Percentiles rank a stretch among this genome's conserved stretches.
Evolutionary conservation across 2,888 invertebrate species (phyloP).

Genomic region (Lottia gigantea): DNA sequence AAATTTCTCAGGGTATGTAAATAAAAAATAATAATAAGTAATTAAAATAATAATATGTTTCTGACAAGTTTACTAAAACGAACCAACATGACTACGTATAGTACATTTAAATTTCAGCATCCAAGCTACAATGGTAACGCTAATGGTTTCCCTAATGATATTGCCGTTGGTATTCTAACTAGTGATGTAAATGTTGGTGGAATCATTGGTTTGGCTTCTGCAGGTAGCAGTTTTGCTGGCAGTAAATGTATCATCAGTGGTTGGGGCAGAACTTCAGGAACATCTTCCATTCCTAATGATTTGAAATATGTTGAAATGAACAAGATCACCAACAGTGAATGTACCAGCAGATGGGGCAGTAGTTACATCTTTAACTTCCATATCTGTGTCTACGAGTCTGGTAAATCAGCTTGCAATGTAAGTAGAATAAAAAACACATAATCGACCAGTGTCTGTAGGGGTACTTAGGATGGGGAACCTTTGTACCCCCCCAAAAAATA

Average conservation of each 20-base stretch:
- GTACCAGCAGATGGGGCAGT: slow-evolving; percentile 26
- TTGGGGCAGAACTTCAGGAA: slow-evolving; percentile 35
- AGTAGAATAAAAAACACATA: too few species aligned
- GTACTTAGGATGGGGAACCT: too few species aligned
- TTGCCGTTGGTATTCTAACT: slow-evolving; percentile 32
- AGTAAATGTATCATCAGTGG: slow-evolving; percentile 34
- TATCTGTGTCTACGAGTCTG: slow-evolving; percentile 34
- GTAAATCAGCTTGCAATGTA: slow-evolving; percentile 37
- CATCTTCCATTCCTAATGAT: slow-evolving; percentile 11
- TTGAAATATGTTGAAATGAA: slow-evolving; percentile 35
- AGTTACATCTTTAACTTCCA: slow-evolving; percentile 31
- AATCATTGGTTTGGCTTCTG: slow-evolving; percentile 22
- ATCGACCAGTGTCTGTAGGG: too few species aligned
- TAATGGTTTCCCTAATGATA: slow-evolving; percentile 39
- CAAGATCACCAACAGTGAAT: slow-evolving; percentile 28
- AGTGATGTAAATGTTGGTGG: slow-evolving; percentile 20
- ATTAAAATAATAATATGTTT: too few species aligned
- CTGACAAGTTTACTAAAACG: too few species aligned
- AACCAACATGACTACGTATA: too few species aligned
- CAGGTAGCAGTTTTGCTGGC: slow-evolving; percentile 16
- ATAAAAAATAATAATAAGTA: too few species aligned
- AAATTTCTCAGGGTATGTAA: too few species aligned
- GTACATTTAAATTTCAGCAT: slow-evolving; percentile 23
- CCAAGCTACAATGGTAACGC: slow-evolving; percentile 28
- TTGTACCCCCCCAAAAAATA: too few species aligned